These are phyloP conservation scores for Autographa gamma DNA, from an alignment of 2,888 invertebrate genomes.

Conservation along the genomic window DNA sequence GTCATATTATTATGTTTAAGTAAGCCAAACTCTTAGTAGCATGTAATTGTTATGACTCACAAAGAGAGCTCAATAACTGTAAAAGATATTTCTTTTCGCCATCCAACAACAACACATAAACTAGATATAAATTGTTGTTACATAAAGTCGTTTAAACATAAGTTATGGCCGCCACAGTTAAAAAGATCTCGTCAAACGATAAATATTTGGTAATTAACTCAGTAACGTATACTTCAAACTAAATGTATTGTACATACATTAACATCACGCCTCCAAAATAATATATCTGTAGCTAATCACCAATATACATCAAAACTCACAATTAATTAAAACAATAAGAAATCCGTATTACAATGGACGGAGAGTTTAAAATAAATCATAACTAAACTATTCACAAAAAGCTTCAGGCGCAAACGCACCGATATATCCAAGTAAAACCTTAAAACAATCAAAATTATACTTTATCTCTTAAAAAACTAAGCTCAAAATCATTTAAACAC, in stretches of 20 bases:
- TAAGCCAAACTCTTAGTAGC: no score
- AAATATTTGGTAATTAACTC: conserved; percentile 46
- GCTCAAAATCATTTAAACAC: conserved; percentile 28
- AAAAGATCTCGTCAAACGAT: conserved; percentile 46
- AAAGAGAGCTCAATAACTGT: no score
- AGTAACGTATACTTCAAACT: conserved; percentile 44
- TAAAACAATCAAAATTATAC: conserved; percentile 19
- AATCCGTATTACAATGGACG: conserved; percentile 45
- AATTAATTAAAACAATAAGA: conserved; percentile 63
- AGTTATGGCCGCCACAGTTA: conserved; percentile 22
- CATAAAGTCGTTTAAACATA: conserved; percentile 11
- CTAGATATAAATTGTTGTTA: not conserved
- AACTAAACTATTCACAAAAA: conserved; percentile 50
- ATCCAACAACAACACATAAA: not conserved
- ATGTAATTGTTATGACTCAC: no score
- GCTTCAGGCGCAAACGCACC: conserved; percentile 46
- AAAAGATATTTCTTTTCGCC: not conserved
- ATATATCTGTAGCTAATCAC: conserved; percentile 68
- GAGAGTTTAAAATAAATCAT: conserved; percentile 56
- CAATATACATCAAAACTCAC: conserved; percentile 59
- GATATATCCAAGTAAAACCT: conserved; percentile 25
- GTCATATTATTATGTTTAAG: no score
- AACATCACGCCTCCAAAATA: conserved; percentile 68
- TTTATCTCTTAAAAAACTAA: not conserved
- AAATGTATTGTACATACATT: conserved; percentile 61